Base-by-base conservation (phyloP, 2,888 invertebrate species). In the Adelphocoris suturalis region DNA sequence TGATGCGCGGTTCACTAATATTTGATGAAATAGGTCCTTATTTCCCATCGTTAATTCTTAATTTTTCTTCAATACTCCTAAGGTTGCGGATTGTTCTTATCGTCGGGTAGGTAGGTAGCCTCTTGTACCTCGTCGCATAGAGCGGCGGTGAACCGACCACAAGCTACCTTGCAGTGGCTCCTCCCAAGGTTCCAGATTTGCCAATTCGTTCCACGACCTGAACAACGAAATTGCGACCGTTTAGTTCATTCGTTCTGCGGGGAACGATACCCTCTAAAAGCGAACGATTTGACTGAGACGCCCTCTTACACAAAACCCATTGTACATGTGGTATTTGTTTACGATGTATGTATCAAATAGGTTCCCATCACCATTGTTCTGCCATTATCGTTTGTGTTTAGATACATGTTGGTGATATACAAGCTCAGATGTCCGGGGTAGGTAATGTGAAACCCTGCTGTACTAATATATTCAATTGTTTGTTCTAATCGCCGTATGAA, bases 101-200 rank as follows among this genome's bases (percentile, higher is more conserved):
- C 11, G 68, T 12, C 23, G 23, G 19, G 13, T 23, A 11, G 78
- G 46, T 37, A 0, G 9, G 78, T 4, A 37, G 0, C 47, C 19
- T 80, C 9, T 16, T n/a, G 37, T 2, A 80, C 16, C 19, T 80
- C 37, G 78, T n/a, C 47, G 46, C 46, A 3, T 16, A 46, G n/a
- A 13, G 28, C 78, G 61, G 19, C 23, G 19, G 68, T 23, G 23
- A 23, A 0, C 23, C n/a, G 68, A 68, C 68, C 68, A 68, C 27
- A 68, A 68, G 61, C 12, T 23, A 68, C 68, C 68, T 47, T 9
- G 27, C 16, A 80, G 37, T 16, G 4, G 78, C 37, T 80, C 78
- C 19, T 80, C 78, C 47, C 78, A 80, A 80, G 78, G 78, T 80
- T 46, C 46, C 78, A 80, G 46, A 47, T 80, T 80, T 37, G 46